Evolutionary conservation across 2,797 vertebrate genomes (phyloP).

Genomic region (Notamacropus eugenii): DNA sequence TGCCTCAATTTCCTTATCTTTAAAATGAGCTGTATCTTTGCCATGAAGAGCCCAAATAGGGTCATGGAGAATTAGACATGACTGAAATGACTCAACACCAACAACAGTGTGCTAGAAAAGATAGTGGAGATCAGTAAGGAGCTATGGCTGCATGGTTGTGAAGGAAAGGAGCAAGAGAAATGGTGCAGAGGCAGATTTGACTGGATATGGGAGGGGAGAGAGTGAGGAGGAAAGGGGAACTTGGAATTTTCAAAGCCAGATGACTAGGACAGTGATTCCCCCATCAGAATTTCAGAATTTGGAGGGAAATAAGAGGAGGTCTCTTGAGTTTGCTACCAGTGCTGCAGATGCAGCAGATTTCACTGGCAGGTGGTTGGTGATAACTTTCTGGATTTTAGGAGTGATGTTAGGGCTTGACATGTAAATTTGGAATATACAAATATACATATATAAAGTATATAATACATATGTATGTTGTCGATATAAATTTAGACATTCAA

Average conservation of each 20-base stretch:
- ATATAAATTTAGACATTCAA: background rate
- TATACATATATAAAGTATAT: slow-evolving; percentile 11
- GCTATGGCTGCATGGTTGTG: background rate
- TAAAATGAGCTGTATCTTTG: background rate
- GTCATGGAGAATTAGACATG: background rate
- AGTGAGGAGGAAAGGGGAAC: background rate
- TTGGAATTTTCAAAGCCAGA: background rate
- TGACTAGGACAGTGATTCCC: background rate
- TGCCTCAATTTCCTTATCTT: background rate
- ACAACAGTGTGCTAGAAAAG: background rate
- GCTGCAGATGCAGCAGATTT: background rate
- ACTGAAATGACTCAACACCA: background rate
- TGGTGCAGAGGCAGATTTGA: background rate
- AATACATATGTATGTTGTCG: slow-evolving; percentile 11
- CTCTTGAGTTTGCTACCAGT: background rate
- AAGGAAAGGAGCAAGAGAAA: background rate
- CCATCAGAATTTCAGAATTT: background rate
- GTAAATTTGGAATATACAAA: background rate
- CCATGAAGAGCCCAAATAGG: background rate
- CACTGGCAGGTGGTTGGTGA: background rate
- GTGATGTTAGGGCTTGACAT: background rate
- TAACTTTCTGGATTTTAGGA: background rate
- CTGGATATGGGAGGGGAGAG: background rate
- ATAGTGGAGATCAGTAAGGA: background rate
- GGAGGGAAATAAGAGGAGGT: background rate